Evolutionary conservation across 1,140 invertebrate genomes (phyloP).

Genomic region (Drosophila pandora): DNA sequence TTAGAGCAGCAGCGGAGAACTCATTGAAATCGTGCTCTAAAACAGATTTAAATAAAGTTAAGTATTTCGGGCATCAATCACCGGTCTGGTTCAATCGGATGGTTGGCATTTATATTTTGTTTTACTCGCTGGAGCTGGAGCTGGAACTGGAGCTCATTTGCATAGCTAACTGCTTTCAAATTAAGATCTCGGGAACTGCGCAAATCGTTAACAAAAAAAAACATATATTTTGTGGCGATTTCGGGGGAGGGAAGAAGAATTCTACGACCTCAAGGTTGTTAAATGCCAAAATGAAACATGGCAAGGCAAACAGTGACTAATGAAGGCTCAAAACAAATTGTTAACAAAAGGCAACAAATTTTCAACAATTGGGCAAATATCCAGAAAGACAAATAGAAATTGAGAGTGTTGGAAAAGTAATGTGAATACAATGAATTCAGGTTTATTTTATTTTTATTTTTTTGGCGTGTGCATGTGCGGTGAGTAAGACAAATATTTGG

Average conservation of each 20-base stretch:
- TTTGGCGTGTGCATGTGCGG: constrained; percentile 29
- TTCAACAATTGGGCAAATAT: constrained; percentile 25
- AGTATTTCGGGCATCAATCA: constrained; percentile 15
- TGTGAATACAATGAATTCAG: background rate
- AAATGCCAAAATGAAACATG: constrained; percentile 11
- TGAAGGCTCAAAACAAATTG: constrained; percentile 17
- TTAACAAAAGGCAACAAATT: constrained; percentile 26
- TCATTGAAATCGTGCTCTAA: constrained; percentile 77
- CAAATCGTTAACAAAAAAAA: constrained; percentile 18
- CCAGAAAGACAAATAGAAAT: constrained; percentile 25
- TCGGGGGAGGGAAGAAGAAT: background rate
- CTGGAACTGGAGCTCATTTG: constrained; percentile 22
- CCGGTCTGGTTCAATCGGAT: background rate
- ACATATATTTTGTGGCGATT: constrained; percentile 2
- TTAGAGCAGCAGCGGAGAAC: constrained; percentile 68
- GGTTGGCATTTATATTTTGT: constrained; percentile 20
- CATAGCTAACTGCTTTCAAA: constrained; percentile 34
- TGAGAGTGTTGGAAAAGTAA: constrained; percentile 1
- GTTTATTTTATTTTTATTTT: background rate
- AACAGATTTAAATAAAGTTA: constrained; percentile 3
- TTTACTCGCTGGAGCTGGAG: constrained; percentile 14
- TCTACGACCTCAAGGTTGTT: constrained; percentile 15
- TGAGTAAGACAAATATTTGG: constrained; percentile 38
- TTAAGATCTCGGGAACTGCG: constrained; percentile 43
- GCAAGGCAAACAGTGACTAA: constrained; percentile 31